A percentile compares a stretch with the other conserved stretches of the same genome.
These are phyloP conservation scores for Lepidonotus clava DNA, from an alignment of 2,888 invertebrate species.

Conservation along the genomic window DNA sequence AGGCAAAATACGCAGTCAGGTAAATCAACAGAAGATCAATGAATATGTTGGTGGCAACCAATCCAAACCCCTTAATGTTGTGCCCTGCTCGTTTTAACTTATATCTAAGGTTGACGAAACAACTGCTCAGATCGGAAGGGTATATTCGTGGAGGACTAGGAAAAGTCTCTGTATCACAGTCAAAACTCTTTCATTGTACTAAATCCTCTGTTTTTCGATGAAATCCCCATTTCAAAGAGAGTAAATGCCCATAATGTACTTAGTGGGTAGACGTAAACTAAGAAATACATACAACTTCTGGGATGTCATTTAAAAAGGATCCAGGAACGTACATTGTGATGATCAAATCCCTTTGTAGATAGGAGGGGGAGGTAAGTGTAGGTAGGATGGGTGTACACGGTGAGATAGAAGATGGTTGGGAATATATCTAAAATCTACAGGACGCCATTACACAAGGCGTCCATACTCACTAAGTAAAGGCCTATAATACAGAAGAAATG, in stretches of 20 bases:
- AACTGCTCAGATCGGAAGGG: neutral
- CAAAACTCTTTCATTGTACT: slow-evolving; percentile 5
- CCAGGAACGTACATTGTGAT: neutral
- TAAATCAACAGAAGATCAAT: neutral
- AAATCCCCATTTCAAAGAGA: neutral
- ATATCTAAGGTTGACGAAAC: neutral
- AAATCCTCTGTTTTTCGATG: neutral
- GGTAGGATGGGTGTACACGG: no score
- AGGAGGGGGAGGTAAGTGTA: neutral
- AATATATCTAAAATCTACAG: neutral
- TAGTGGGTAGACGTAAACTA: slow-evolving; percentile 13
- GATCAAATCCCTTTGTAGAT: neutral
- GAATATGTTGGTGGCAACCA: no score
- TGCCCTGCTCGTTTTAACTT: neutral
- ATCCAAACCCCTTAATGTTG: no score
- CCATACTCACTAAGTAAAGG: neutral
- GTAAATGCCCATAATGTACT: neutral
- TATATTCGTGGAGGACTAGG: neutral
- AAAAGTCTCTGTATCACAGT: slow-evolving; percentile 48
- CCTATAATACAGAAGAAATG: slow-evolving; percentile 42
- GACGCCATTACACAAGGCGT: neutral
- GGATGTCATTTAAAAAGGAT: neutral
- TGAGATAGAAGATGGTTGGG: neutral
- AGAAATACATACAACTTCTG: slow-evolving; percentile 6
- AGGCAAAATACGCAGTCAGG: no score